Conservation (phyloP, 1,140 invertebrate species). For the Anoplophora glabripennis region DNA sequence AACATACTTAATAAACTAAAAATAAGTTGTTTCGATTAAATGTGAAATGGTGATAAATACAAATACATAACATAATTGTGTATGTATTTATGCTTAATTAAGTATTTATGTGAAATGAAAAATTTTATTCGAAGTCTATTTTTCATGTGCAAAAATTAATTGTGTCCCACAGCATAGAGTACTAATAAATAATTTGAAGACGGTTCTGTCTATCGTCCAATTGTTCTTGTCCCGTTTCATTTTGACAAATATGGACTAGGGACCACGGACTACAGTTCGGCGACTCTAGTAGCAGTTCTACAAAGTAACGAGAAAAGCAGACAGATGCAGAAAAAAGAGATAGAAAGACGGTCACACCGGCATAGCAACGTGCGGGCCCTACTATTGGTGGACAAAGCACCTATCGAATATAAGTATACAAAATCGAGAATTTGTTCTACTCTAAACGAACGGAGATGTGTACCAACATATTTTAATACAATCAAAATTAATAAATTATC, state of each 20-base stretch:
- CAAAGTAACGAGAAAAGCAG: conserved; percentile 20
- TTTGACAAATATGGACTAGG: conserved; percentile 10
- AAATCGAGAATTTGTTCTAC: conserved; percentile 34
- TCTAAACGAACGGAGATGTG: conserved; percentile 1
- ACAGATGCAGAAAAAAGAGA: conserved; percentile 26
- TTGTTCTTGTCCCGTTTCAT: neutral
- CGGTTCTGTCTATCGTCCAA: too few relatives aligned
- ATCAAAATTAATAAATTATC: neutral
- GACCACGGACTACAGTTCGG: neutral
- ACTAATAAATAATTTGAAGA: too few relatives aligned
- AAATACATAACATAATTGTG: neutral
- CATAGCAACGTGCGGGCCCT: conserved; percentile 40
- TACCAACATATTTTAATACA: neutral
- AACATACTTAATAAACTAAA: too few relatives aligned
- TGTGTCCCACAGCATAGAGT: too few relatives aligned
- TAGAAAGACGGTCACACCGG: conserved; percentile 25
- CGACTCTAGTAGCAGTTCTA: conserved; percentile 8
- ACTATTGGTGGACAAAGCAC: conserved; percentile 39
- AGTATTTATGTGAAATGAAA: too few relatives aligned
- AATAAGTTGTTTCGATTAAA: too few relatives aligned
- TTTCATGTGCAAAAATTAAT: too few relatives aligned
- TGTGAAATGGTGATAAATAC: neutral
- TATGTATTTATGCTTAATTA: neutral
- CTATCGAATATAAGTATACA: conserved; percentile 36
- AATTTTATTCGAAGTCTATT: too few relatives aligned